A percentile compares a stretch with the other conserved stretches of the same genome.
Conservation (phyloP, 2,113 vertebrate species). For the Emydura subglobosa region DNA sequence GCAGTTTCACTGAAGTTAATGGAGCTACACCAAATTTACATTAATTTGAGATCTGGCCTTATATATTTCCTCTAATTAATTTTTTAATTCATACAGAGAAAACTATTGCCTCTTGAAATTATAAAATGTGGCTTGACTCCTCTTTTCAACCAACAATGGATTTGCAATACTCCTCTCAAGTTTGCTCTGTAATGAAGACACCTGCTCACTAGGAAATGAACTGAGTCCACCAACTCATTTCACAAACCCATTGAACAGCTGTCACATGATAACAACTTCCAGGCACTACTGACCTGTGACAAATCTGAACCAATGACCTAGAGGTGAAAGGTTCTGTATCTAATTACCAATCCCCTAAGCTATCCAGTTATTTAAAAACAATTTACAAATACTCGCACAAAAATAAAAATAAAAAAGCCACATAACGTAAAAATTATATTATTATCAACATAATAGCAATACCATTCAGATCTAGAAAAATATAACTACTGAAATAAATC, state of each 20-base stretch:
- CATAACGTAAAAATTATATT: background rate
- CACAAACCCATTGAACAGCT: constrained; percentile 63
- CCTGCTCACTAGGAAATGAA: constrained; percentile 65
- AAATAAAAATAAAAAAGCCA: background rate
- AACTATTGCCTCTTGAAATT: background rate
- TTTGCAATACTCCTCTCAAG: constrained; percentile 39
- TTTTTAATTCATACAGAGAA: background rate
- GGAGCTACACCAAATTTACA: constrained; percentile 21
- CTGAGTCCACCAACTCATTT: constrained; percentile 57
- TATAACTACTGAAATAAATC: background rate
- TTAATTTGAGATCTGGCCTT: constrained; percentile 36
- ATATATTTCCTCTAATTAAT: background rate
- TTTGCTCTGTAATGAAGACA: constrained; percentile 55
- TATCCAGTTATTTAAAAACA: constrained; percentile 24
- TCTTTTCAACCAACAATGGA: constrained; percentile 10
- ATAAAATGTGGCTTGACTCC: background rate
- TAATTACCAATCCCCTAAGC: constrained; percentile 62
- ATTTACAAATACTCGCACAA: background rate
- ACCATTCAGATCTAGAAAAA: background rate
- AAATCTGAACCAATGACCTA: constrained; percentile 70
- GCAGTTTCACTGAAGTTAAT: background rate
- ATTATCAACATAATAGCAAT: background rate
- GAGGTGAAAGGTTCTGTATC: constrained; percentile 71
- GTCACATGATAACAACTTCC: constrained; percentile 59
- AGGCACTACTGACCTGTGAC: constrained; percentile 67